A percentile compares a stretch with the other conserved stretches of the same genome.
phyloP scores from a whole-genome alignment of 2,888 invertebrate species.

The Hypomecis atomaria region DNA sequence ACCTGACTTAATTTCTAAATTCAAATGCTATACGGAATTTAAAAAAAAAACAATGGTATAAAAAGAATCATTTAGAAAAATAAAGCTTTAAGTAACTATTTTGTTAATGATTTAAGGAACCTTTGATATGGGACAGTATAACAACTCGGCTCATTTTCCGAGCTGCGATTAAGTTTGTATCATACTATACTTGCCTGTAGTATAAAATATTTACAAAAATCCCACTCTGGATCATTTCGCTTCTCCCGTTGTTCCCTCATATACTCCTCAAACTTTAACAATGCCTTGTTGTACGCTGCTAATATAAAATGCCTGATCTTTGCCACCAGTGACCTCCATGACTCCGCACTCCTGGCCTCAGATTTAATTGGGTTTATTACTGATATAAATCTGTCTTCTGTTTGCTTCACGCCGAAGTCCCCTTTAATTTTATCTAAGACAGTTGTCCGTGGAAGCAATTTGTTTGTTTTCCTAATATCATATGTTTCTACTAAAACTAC shows the following conservation, averaged over 20 bases:
- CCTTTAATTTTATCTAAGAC: slow-evolving; percentile 97
- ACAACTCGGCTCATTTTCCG: too few species aligned
- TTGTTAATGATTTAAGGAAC: too few species aligned
- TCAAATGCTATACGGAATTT: too few species aligned
- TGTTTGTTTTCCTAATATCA: slow-evolving; percentile 95
- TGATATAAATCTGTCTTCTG: slow-evolving; percentile 92
- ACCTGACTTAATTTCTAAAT: too few species aligned
- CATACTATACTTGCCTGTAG: slow-evolving; percentile 87
- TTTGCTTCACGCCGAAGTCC: slow-evolving; percentile 96
- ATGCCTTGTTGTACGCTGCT: slow-evolving; percentile 93
- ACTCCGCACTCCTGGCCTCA: slow-evolving; percentile 95
- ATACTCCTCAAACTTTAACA: slow-evolving; percentile 94
- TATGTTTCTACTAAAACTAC: slow-evolving; percentile 96
- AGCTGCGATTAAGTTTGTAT: slow-evolving; percentile 1
- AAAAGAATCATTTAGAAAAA: too few species aligned
- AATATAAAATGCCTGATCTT: slow-evolving; percentile 93
- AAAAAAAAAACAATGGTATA: too few species aligned
- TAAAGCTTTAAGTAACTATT: too few species aligned
- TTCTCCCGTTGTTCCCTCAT: slow-evolving; percentile 95
- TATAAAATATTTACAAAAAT: slow-evolving; percentile 97
- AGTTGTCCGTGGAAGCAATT: slow-evolving; percentile 95
- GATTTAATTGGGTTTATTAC: slow-evolving; percentile 95
- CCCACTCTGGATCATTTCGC: slow-evolving; percentile 96
- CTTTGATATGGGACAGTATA: too few species aligned
- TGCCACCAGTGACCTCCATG: slow-evolving; percentile 93